Base-by-base conservation (phyloP, 2,797 vertebrate genomes). In the Apodemus agrarius region DNA sequence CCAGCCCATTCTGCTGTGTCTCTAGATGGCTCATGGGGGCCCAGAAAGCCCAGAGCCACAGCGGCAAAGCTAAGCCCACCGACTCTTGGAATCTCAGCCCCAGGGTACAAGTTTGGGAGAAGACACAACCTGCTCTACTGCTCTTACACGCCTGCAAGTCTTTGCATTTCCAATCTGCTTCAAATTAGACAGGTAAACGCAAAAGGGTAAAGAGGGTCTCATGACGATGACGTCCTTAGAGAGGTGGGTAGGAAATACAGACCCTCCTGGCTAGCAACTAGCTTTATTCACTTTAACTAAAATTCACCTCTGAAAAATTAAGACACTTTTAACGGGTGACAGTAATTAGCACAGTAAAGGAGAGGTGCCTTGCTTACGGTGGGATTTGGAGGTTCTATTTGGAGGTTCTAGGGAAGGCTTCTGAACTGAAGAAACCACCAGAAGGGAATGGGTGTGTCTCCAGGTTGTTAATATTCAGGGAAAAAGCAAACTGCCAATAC, bases 261-360 rank as follows among this genome's bases (percentile, higher is more conserved):
- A 26, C 43, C 52, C 37, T 89, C 59, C 59, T 75, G 52, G 57
- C 80, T 94, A n/a, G 59, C 54, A 52, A 81, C 24, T 57, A 52
- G n/a, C n/a, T 92, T 90, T 75, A 92, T 40, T 80, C 22, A 61
- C 34, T 80, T 43, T 26, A 96, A 85, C 84, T 19, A 82, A 95
- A 93, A 96, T 21, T 52, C 8, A 76, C 31, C 24, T 86, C n/a
- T 89, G 40, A 95, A 89, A 85, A 89, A 69, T 43, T 1, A 88
- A 76, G 65, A 19, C 9, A 84, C 29, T 40, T 86, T n/a, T 3
- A 59, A 37, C 74, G 89, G 63, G 24, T 14, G 7, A 29, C 2
- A 84, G 76, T 69, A 29, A 63, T 49, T 16, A 86, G 67, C 21
- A 72, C 1, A 43, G 75, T 7, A 80, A 67, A 13, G 57, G 57